phyloP scores from a whole-genome alignment of 2,888 invertebrate genomes.

The Drosophila villosipedis region DNA sequence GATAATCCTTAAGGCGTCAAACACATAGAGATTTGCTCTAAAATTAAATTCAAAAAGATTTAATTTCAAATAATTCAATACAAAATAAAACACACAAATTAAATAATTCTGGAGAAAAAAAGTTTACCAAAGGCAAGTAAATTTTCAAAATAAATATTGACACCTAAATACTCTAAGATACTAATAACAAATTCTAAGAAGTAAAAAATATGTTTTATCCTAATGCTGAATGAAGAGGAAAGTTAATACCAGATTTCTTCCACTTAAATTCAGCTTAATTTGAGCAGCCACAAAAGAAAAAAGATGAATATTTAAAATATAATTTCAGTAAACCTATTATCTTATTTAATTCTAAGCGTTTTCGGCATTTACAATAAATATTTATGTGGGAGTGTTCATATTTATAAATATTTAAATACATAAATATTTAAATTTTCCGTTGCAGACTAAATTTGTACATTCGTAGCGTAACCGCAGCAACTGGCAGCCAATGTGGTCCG shows the following conservation, averaged over 20 bases:
- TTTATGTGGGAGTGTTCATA: slow-evolving; percentile 16
- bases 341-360: slow-evolving; percentile 35
- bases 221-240: background rate
- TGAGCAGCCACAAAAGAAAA: slow-evolving; percentile 1
- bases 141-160: background rate
- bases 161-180: background rate
- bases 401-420: slow-evolving; percentile 13
- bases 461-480: slow-evolving; percentile 15
- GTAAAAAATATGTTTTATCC: background rate
- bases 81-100: background rate
- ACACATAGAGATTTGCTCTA: background rate
- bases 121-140: background rate
- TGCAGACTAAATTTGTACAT: slow-evolving; percentile 29
- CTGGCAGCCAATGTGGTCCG: slow-evolving; percentile 30
- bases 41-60: background rate
- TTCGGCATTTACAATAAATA: slow-evolving; percentile 36
- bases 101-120: background rate
- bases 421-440: slow-evolving; percentile 47
- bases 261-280: background rate
- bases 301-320: slow-evolving; percentile 14
- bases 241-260: background rate
- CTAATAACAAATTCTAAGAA: background rate
- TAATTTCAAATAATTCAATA: background rate
- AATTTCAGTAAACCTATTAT: slow-evolving; percentile 21
- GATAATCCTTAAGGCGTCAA: background rate